Base-by-base conservation (phyloP, 2,797 vertebrate genomes). In the Gallirallus australis region DNA sequence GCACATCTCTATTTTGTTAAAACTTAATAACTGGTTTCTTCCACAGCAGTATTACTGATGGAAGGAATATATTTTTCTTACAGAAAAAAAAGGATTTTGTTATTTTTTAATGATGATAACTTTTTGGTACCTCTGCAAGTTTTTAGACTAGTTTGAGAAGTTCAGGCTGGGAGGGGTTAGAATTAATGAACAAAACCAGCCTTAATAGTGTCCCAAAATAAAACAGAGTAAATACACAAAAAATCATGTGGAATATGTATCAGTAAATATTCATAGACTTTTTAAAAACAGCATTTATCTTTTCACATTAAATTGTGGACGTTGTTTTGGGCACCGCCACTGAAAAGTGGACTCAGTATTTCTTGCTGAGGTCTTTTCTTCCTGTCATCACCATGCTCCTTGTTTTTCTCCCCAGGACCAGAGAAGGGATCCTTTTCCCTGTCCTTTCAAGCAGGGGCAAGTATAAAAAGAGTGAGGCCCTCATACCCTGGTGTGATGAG, bases 1-100 rank as follows among this genome's bases (percentile, higher is more conserved):
- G 47, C 20, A 66, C 24, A 8, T 86, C 59, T 87, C 25, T 79
- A 66, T 88, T 89, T 56, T 84, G n/a, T 59, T 96, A 92, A 92
- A 83, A 54, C 8, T 59, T 56, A 82, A 37, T 37, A 93, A 50
- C 73, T 89, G 70, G 28, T 84, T 94, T 25, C 12, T 84, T 89
- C 35, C 47, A 45, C n/a, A 84, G 21, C 20, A 77, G 64, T 73
- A 85, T 90, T 73, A 33, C 50, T 76, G 79, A 61, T 24, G 28
- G 47, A 69, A 54, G 20, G 33, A 86, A 78, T 47, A 31, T 0
- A 8, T 39, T 90, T 84, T 82, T 91, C 59, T 94, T 65, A 21
- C 11, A n/a, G 13, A 39, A 47, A 60, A 57, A 64, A 39, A 12
- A 12, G 33, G 39, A 12, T 68, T 31, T 73, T 80, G 3, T 40